These are phyloP conservation scores for Tolmerus cingulatus DNA, from an alignment of 2,888 invertebrate species.

Conservation along the genomic window DNA sequence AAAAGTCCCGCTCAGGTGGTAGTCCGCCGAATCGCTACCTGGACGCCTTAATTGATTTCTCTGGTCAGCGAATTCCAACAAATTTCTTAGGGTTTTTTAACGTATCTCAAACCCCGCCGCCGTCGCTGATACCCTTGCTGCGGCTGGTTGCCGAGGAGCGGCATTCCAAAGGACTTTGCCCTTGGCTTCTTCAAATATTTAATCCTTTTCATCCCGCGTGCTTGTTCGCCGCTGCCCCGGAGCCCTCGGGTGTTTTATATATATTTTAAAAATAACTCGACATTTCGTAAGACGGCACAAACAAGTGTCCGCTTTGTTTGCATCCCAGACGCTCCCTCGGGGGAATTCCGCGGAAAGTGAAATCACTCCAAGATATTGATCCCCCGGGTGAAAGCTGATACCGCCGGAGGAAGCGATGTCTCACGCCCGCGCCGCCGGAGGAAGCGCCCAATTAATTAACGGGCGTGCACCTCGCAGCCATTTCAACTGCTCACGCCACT, in stretches of 20 bases:
- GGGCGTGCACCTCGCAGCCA: constrained; percentile 2
- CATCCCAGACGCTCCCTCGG: not conserved
- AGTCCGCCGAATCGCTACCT: not conserved
- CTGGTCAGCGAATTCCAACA: constrained; percentile 39
- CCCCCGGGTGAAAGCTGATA: constrained; percentile 23
- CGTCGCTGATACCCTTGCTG: not conserved
- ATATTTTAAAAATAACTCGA: not conserved
- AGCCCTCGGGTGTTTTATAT: not conserved
- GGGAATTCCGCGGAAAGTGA: constrained; percentile 3
- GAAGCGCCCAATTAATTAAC: constrained; percentile 18
- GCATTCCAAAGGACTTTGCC: not conserved
- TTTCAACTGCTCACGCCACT: not conserved
- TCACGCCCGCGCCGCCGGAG: not conserved
- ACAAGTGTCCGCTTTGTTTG: not conserved
- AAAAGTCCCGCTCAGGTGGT: not conserved
- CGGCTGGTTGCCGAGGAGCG: not conserved
- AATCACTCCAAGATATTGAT: constrained; percentile 13
- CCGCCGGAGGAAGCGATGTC: not conserved
- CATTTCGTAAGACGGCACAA: not conserved
- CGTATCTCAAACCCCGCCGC: not conserved
- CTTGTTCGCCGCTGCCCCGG: not conserved
- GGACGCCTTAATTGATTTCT: constrained; percentile 30
- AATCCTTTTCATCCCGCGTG: not conserved
- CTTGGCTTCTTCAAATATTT: constrained; percentile 25
- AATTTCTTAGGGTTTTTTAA: constrained; percentile 11